A percentile compares a stretch with the other conserved stretches of the same genome.
phyloP scores from a whole-genome alignment of 2,888 invertebrate species.

The Pegoplata infirma region DNA sequence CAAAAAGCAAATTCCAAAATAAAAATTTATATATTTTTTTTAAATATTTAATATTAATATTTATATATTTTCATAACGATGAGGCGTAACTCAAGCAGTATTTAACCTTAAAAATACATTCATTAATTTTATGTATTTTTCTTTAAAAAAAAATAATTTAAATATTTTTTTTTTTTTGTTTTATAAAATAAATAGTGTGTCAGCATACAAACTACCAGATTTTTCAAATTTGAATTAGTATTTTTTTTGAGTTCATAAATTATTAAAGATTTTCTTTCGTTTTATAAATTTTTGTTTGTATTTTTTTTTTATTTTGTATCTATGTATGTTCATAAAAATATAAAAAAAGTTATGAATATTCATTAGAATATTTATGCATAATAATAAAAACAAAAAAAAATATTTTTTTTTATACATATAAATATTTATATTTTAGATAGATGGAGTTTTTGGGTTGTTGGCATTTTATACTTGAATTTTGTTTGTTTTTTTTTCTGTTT shows the following conservation, averaged over 20 bases:
- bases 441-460: background rate
- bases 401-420: background rate
- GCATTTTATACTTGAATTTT: background rate
- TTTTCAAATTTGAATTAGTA: slow-evolving; percentile 3
- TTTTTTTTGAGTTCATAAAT: slow-evolving; percentile 35
- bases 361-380: slow-evolving; percentile 23
- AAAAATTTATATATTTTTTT: background rate
- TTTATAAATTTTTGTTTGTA: slow-evolving; percentile 17
- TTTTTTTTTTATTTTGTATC: too few species aligned
- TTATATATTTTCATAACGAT: slow-evolving; percentile 41
- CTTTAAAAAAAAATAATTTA: background rate
- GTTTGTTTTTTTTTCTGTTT: background rate
- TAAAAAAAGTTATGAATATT: slow-evolving; percentile 18
- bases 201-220: slow-evolving; percentile 9
- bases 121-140: slow-evolving; percentile 10
- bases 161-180: background rate
- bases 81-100: slow-evolving; percentile 42
- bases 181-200: slow-evolving; percentile 9
- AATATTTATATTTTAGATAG: background rate
- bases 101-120: slow-evolving; percentile 39
- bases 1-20: background rate
- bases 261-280: slow-evolving; percentile 13
- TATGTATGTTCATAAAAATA: too few species aligned
- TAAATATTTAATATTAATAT: slow-evolving; percentile 19
- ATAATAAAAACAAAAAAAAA: background rate